A percentile compares a stretch with the other conserved stretches of the same genome.
Evolutionary conservation across 2,888 invertebrate genomes (phyloP).

Genomic region (Portevinia maculata): DNA sequence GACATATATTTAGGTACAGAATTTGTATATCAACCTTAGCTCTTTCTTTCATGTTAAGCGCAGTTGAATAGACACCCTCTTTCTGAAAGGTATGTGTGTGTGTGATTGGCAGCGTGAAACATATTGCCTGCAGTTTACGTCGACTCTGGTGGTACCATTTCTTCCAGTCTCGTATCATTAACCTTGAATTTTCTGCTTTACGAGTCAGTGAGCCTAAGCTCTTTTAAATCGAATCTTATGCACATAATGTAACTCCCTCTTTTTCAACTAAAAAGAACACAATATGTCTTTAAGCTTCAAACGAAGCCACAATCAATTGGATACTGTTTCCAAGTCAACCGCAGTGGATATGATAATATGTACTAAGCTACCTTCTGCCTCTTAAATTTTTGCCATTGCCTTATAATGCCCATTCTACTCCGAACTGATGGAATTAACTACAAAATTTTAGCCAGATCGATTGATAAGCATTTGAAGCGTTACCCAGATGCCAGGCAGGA

Average conservation of each 20-base stretch:
- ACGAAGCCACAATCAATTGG: constrained; percentile 10
- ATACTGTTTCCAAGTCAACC: constrained; percentile 21
- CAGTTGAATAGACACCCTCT: too few relatives aligned
- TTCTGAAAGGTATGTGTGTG: not conserved
- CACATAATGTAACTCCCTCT: not conserved
- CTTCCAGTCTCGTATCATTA: not conserved
- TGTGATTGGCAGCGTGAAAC: not conserved
- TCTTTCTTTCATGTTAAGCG: too few relatives aligned
- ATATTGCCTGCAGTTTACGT: not conserved
- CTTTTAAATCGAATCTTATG: not conserved
- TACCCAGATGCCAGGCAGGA: constrained; percentile 33
- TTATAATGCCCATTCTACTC: constrained; percentile 12
- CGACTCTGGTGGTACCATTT: not conserved
- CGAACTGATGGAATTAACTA: constrained; percentile 8
- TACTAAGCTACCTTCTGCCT: not conserved
- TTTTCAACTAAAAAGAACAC: not conserved
- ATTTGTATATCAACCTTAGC: too few relatives aligned
- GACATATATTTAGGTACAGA: too few relatives aligned
- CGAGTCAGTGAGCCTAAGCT: constrained; percentile 7
- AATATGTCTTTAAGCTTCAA: not conserved
- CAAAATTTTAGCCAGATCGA: constrained; percentile 1
- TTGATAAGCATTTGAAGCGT: constrained; percentile 44
- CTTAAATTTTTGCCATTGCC: not conserved
- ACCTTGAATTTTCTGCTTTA: not conserved
- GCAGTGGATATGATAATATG: constrained; percentile 24